A percentile compares a stretch with the other conserved stretches of the same genome.
phyloP scores from a whole-genome alignment of 2,113 vertebrate genomes.

The Telmatochromis brachygnathus region DNA sequence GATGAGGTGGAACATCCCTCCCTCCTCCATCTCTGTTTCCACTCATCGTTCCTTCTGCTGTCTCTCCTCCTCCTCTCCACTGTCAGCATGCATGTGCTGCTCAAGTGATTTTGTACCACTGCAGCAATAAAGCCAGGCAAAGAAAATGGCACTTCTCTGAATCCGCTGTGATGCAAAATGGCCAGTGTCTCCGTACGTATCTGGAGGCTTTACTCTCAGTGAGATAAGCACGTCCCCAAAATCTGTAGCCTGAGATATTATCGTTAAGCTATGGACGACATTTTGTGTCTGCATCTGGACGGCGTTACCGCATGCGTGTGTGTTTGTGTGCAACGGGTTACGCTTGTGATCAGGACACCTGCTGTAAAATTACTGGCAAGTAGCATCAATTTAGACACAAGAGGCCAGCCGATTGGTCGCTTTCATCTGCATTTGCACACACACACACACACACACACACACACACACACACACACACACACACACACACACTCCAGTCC shows the following conservation, averaged over 20 bases:
- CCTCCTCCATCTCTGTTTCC: neutral
- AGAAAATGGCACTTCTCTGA: neutral
- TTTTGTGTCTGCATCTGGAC: constrained; percentile 43
- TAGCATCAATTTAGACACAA: constrained; percentile 47
- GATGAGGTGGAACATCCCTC: constrained; percentile 38
- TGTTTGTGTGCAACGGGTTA: neutral
- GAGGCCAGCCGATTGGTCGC: constrained; percentile 29
- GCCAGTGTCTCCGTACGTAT: neutral
- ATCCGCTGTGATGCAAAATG: neutral
- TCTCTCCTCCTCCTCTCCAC: neutral
- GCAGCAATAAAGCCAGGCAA: neutral
- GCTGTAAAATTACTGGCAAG: constrained; percentile 57
- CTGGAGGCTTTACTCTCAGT: neutral
- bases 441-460: neutral
- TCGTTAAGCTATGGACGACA: constrained; percentile 38
- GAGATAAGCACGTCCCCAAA: neutral
- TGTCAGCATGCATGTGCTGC: neutral
- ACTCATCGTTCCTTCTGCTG: neutral
- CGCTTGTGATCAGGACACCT: constrained; percentile 45
- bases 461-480: neutral
- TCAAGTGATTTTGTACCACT: neutral
- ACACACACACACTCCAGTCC: neutral
- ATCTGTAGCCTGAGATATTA: neutral
- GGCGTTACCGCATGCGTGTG: neutral
- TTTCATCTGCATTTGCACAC: constrained; percentile 40